Percentiles rank a stretch among this genome's conserved stretches.
phyloP scores from a whole-genome alignment of 2,888 invertebrate genomes.

The Polymixis flavicincta region DNA sequence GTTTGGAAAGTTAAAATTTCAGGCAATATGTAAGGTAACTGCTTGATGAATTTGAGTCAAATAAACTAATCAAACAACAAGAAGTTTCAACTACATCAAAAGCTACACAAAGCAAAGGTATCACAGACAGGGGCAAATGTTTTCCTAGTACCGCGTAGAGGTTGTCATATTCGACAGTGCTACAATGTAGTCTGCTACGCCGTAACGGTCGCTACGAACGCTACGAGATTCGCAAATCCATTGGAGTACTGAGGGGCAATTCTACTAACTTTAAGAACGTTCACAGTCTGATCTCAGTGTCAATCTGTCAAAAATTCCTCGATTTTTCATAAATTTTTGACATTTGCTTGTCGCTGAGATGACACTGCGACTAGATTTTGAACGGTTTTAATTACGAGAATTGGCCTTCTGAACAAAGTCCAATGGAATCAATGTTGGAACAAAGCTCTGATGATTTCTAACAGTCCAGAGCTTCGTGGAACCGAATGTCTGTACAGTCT shows the following conservation, averaged over 20 bases:
- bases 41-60: not conserved
- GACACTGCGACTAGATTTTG: too few species aligned
- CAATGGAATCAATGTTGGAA: not conserved
- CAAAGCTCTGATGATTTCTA: constrained; percentile 9
- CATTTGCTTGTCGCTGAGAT: too few species aligned
- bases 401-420: too few species aligned
- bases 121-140: constrained; percentile 41
- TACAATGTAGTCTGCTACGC: constrained; percentile 62
- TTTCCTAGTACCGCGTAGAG: constrained; percentile 41
- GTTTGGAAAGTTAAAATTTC: not conserved
- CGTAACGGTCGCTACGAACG: constrained; percentile 44
- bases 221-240: constrained; percentile 55
- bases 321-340: too few species aligned
- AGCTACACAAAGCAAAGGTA: constrained; percentile 15
- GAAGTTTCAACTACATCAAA: constrained; percentile 7
- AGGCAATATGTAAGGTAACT: not conserved
- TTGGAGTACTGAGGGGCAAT: constrained; percentile 18
- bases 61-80: not conserved
- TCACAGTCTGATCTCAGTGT: too few species aligned
- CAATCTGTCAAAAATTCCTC: too few species aligned
- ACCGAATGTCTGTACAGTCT: not conserved
- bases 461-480: not conserved
- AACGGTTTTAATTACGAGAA: too few species aligned
- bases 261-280: too few species aligned
- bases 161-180: constrained; percentile 45